Evolutionary conservation across 2,113 vertebrate species (phyloP).

Genomic region (Gymnogyps californianus): DNA sequence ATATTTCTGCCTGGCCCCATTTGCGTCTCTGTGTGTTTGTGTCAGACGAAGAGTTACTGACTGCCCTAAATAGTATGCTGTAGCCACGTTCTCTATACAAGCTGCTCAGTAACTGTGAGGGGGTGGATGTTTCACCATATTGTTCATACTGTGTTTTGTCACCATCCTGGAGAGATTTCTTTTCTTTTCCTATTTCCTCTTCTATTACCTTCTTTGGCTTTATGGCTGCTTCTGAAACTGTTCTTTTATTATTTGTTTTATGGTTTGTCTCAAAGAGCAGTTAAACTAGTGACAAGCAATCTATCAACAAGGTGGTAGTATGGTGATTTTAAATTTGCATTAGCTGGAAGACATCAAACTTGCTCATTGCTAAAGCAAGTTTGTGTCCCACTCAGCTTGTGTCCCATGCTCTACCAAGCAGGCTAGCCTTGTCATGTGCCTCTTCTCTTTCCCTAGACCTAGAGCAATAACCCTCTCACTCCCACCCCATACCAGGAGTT

Average conservation of each 20-base stretch:
- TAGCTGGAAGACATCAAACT: not conserved
- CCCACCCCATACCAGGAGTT: fast-evolving
- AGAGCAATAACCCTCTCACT: not conserved
- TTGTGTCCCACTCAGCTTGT: not conserved
- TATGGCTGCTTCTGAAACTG: not conserved
- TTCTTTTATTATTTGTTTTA: not conserved
- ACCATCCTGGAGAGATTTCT: not conserved
- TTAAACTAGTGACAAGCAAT: not conserved
- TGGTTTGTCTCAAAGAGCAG: not conserved
- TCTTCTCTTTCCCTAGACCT: not conserved
- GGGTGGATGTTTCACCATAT: not conserved
- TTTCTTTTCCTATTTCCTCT: not conserved
- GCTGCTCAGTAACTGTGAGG: not conserved
- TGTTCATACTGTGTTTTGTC: not conserved
- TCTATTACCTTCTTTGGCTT: not conserved
- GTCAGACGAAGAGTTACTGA: not conserved
- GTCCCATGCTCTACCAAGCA: not conserved
- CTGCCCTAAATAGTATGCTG: not conserved
- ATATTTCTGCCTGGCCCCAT: not conserved
- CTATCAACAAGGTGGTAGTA: not conserved
- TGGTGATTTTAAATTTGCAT: not conserved
- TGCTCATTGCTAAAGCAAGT: not conserved
- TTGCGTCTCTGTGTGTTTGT: not conserved
- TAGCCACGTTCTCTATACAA: not conserved
- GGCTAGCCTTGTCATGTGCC: not conserved